Evolutionary conservation across 1,140 invertebrate genomes (phyloP), one percentile per base, ranked within the genome.

Genomic region (Aphaenogaster rudis): DNA sequence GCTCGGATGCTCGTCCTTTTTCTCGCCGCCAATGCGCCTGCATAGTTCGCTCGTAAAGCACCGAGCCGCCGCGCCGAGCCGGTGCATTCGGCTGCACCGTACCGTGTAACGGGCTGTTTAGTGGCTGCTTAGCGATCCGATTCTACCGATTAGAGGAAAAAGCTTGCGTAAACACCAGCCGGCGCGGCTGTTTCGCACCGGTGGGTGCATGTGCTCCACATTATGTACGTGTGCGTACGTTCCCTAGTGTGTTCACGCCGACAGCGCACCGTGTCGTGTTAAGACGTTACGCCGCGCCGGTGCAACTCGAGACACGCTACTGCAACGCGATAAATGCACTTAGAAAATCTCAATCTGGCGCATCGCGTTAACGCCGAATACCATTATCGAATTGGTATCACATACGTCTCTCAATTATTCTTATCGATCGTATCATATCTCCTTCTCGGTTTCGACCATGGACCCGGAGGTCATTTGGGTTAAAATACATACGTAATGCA

Each of bases 91-190:
- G 74, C 86, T 88, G 77, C 90, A 80, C 74, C 79, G 90, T 88
- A 90, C 72, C 90, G 88, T 91, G 91, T 92, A 91, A 93, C 91
- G 52, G 86, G 87, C 88, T 92, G 86, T 92, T 94, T 93, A 93
- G 89, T 86, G 81, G 88, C 69, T 88, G 88, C 87, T 93, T 91
- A 93, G 88, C 89, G 92, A 93, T 93, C 88, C 88, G 91, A 93
- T 93, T 93, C 88, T 91, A 87, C 88, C 88, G 92, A 93, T 93
- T 93, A 91, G 91, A 87, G 90, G 76, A 91, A 92, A 92, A 93
- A 80, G 76, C 85, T 93, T 92, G 89, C 92, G 91, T 90, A 93
- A 92, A 86, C 89, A 80, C 79, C 89, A 81, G 88, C 88, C 87
- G 91, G 74, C 74, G 87, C 87, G 93, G 88, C 90, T 90, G 91